Evolutionary conservation across 1,140 invertebrate species (phyloP).

Genomic region (Drosophila ficusphila): DNA sequence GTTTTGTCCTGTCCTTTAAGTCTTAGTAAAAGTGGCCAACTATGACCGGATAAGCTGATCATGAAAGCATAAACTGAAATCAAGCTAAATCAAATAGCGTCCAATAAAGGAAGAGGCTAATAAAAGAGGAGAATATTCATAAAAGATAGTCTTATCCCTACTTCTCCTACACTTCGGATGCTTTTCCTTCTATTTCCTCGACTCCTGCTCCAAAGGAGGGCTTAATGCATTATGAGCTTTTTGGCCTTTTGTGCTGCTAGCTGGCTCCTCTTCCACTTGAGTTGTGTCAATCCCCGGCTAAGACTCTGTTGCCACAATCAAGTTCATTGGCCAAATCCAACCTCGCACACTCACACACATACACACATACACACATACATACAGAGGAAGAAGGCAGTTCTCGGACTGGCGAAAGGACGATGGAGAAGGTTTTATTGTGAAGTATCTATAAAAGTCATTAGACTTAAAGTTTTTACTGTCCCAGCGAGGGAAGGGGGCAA

Average conservation of each 20-base stretch:
- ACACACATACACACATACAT: no score
- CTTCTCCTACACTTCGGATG: not conserved
- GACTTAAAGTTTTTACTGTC: slow-evolving; percentile 61
- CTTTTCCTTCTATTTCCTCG: not conserved
- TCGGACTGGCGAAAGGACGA: not conserved
- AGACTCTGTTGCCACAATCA: slow-evolving; percentile 55
- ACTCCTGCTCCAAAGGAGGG: not conserved
- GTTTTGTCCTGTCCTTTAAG: no score
- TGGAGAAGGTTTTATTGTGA: slow-evolving; percentile 21
- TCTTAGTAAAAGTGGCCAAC: not conserved
- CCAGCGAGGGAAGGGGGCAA: slow-evolving; percentile 1
- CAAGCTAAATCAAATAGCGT: slow-evolving; percentile 13
- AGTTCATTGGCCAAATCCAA: slow-evolving; percentile 59
- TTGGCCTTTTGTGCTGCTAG: slow-evolving; percentile 35
- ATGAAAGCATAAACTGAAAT: slow-evolving; percentile 25
- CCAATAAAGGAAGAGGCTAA: slow-evolving; percentile 24
- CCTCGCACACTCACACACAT: slow-evolving; percentile 14
- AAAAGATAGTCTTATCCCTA: not conserved
- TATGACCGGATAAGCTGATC: slow-evolving; percentile 24
- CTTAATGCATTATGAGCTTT: slow-evolving; percentile 57
- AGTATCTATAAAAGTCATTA: slow-evolving; percentile 71
- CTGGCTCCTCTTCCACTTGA: slow-evolving; percentile 50
- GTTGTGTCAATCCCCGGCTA: slow-evolving; percentile 51
- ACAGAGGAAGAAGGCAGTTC: not conserved
- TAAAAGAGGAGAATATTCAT: slow-evolving; percentile 42